These are phyloP conservation scores for Eugnorisma glareosa DNA, from an alignment of 2,888 invertebrate species.

Conservation along the genomic window DNA sequence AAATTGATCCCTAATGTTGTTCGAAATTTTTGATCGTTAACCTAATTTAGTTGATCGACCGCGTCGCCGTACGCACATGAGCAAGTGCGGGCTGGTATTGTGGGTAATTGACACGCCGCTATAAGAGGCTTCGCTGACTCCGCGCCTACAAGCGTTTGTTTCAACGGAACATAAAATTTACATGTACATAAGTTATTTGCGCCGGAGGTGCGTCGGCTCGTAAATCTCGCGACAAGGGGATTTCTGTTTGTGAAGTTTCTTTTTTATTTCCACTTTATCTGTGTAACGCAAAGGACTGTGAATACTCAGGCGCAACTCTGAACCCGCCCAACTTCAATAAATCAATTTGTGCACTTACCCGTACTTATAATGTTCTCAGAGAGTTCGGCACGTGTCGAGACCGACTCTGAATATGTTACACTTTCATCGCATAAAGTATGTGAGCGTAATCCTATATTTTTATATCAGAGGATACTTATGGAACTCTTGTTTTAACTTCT, in stretches of 20 bases:
- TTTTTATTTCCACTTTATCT: slow-evolving; percentile 90
- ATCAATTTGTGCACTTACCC: slow-evolving; percentile 90
- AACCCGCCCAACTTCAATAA: slow-evolving; percentile 90
- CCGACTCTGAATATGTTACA: slow-evolving; percentile 80
- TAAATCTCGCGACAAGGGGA: slow-evolving; percentile 90
- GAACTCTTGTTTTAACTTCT: slow-evolving; percentile 32
- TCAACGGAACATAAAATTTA: slow-evolving; percentile 86
- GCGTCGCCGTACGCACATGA: slow-evolving; percentile 25
- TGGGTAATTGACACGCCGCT: slow-evolving; percentile 62
- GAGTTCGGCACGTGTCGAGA: slow-evolving; percentile 83
- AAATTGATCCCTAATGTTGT: slow-evolving; percentile 88
- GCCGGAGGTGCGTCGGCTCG: slow-evolving; percentile 88
- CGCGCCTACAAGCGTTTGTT: slow-evolving; percentile 74
- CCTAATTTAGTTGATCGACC: slow-evolving; percentile 71
- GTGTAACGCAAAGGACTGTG: slow-evolving; percentile 87
- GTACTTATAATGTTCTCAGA: slow-evolving; percentile 85
- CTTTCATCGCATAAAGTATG: slow-evolving; percentile 75
- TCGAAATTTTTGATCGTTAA: slow-evolving; percentile 83
- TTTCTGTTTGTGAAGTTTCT: slow-evolving; percentile 90
- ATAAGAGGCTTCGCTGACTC: slow-evolving; percentile 54
- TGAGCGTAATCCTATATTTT: slow-evolving; percentile 60
- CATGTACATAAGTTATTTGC: slow-evolving; percentile 87
- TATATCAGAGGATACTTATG: slow-evolving; percentile 45
- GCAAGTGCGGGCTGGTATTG: slow-evolving; percentile 29
- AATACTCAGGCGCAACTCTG: slow-evolving; percentile 88